A percentile compares a stretch with the other conserved stretches of the same genome.
Evolutionary conservation across 2,888 invertebrate species (phyloP).

Genomic region (Drosophila gaucha): DNA sequence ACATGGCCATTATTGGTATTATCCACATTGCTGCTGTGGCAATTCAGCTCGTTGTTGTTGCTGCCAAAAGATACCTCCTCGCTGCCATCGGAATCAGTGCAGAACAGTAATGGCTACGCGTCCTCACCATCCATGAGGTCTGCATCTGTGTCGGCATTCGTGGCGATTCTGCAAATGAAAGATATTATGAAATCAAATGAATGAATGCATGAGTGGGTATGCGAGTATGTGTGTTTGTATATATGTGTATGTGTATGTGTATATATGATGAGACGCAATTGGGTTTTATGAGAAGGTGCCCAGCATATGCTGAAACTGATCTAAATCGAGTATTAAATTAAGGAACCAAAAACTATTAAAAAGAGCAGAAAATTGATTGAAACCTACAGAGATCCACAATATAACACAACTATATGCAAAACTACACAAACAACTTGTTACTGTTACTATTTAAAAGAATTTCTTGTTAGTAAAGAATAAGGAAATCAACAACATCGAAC

Average conservation of each 20-base stretch:
- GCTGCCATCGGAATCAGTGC: conserved; percentile 83
- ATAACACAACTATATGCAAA: not conserved
- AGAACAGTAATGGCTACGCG: conserved; percentile 85
- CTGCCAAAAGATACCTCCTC: conserved; percentile 76
- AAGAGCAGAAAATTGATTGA: not conserved
- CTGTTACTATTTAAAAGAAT: not conserved
- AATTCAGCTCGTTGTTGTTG: conserved; percentile 62
- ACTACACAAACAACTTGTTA: not conserved
- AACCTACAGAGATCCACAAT: not conserved
- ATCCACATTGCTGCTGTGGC: conserved; percentile 66
- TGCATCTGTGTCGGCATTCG: conserved; percentile 72
- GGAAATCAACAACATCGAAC: not conserved
- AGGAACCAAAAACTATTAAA: not conserved
- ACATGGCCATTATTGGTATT: conserved; percentile 46
- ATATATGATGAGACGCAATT: not conserved
- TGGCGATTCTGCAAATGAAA: conserved; percentile 80
- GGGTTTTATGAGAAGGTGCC: not conserved
- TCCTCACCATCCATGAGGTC: conserved; percentile 77
- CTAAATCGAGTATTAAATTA: not conserved
- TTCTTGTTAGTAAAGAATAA: not conserved
- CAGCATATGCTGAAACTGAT: not conserved
- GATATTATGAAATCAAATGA: conserved; percentile 18
- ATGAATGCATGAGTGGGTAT: conserved; percentile 4
- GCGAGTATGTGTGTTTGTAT: not conserved
- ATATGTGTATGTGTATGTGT: not conserved